These are phyloP conservation scores for Sebastes steindachneri DNA, from an alignment of 2,797 vertebrate species.

Conservation along the genomic window DNA sequence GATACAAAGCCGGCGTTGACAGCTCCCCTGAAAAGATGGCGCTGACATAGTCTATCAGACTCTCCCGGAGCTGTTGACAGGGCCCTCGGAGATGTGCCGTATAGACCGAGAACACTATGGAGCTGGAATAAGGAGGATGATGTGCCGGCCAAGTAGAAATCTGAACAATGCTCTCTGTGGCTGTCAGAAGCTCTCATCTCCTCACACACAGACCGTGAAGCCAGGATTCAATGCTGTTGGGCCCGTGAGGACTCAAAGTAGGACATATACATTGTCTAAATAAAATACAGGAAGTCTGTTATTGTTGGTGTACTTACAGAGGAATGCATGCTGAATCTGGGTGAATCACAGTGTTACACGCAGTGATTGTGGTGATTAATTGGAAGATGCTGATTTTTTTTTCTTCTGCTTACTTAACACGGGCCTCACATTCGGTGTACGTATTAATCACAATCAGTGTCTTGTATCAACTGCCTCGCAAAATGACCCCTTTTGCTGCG, in stretches of 20 bases:
- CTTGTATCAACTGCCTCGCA: constrained; percentile 46
- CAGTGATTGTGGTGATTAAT: constrained; percentile 56
- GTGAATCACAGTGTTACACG: constrained; percentile 5
- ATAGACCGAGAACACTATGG: constrained; percentile 42
- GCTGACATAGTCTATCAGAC: constrained; percentile 78
- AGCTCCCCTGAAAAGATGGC: constrained; percentile 73
- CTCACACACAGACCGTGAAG: constrained; percentile 33
- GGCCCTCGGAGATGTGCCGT: constrained; percentile 60
- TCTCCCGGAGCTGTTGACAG: constrained; percentile 76
- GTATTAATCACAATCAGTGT: constrained; percentile 78
- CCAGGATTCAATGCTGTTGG: constrained; percentile 16
- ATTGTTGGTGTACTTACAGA: constrained; percentile 23
- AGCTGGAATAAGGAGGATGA: constrained; percentile 51
- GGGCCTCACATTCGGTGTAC: constrained; percentile 37
- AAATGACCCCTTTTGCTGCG: constrained; percentile 30
- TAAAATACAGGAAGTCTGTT: constrained; percentile 36
- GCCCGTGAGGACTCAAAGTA: constrained; percentile 26
- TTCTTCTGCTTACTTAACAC: constrained; percentile 41
- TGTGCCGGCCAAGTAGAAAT: constrained; percentile 41
- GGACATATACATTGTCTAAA: constrained; percentile 31
- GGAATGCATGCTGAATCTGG: constrained; percentile 41
- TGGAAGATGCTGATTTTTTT: constrained; percentile 44
- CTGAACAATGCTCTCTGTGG: constrained; percentile 43
- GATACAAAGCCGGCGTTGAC: constrained; percentile 77
- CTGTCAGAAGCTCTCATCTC: constrained; percentile 49